Conservation (phyloP, 2,113 vertebrate species). For the Podarcis muralis region DNA sequence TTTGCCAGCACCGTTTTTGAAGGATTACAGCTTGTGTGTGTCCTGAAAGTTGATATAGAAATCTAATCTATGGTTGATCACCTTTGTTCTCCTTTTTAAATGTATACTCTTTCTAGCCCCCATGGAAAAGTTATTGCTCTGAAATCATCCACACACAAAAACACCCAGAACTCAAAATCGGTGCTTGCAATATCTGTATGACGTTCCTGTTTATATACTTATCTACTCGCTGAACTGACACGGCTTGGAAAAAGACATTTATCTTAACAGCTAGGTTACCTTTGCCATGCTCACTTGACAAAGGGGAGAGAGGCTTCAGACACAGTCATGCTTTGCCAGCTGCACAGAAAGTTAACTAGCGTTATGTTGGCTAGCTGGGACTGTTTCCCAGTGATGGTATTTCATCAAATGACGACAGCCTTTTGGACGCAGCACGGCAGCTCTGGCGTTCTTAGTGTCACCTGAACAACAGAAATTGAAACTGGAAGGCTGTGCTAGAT, state of each 20-base stretch:
- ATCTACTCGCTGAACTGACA: conserved; percentile 15
- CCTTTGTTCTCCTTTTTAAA: neutral
- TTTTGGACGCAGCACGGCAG: neutral
- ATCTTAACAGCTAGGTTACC: conserved; percentile 6
- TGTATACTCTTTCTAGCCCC: neutral
- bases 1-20: neutral
- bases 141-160: neutral
- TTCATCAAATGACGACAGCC: conserved; percentile 4
- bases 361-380: conserved; percentile 3
- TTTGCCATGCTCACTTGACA: conserved; percentile 2
- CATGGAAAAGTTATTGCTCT: neutral
- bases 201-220: neutral
- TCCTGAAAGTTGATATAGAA: neutral
- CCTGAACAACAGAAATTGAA: neutral
- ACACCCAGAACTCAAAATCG: neutral
- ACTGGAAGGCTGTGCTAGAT: neutral
- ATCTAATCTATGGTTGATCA: neutral
- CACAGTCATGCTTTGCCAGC: neutral
- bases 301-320: conserved; percentile 1
- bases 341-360: neutral
- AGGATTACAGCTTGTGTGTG: neutral
- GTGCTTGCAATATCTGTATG: neutral
- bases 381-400: neutral
- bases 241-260: neutral
- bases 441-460: neutral